Percentiles rank a stretch among this genome's conserved stretches.
These are phyloP conservation scores for Bathynomus jamesi DNA, from an alignment of 1,140 invertebrate genomes.

Conservation along the genomic window DNA sequence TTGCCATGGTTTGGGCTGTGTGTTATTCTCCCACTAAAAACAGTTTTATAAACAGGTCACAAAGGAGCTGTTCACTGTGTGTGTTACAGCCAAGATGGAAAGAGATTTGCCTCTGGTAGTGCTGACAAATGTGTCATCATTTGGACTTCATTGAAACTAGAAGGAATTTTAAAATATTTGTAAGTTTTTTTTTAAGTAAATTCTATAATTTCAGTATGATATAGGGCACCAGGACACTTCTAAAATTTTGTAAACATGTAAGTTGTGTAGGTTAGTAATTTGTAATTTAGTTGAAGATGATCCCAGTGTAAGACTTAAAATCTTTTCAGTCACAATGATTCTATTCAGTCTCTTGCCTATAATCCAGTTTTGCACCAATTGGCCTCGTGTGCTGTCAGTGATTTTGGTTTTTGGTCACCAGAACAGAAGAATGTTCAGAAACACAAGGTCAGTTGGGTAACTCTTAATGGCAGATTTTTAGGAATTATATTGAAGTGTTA, in stretches of 20 bases:
- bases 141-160: slow-evolving; percentile 93
- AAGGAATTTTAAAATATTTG: slow-evolving; percentile 95
- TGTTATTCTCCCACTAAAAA: no score
- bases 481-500: no score
- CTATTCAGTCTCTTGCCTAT: slow-evolving; percentile 89
- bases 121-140: slow-evolving; percentile 97
- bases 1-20: no score
- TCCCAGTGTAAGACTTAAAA: no score
- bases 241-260: no score
- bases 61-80: slow-evolving; percentile 92
- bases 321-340: slow-evolving; percentile 92
- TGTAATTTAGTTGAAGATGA: no score
- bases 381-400: slow-evolving; percentile 82
- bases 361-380: slow-evolving; percentile 87
- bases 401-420: slow-evolving; percentile 93
- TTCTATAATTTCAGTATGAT: no score
- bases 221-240: no score
- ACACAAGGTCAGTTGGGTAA: slow-evolving; percentile 59
- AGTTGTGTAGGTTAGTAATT: no score
- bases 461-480: no score
- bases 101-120: slow-evolving; percentile 92
- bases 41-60: no score
- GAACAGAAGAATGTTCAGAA: slow-evolving; percentile 96
- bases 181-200: no score
- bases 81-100: slow-evolving; percentile 86